phyloP scores from a whole-genome alignment of 2,113 vertebrate genomes.

The Actinemys pallida region DNA sequence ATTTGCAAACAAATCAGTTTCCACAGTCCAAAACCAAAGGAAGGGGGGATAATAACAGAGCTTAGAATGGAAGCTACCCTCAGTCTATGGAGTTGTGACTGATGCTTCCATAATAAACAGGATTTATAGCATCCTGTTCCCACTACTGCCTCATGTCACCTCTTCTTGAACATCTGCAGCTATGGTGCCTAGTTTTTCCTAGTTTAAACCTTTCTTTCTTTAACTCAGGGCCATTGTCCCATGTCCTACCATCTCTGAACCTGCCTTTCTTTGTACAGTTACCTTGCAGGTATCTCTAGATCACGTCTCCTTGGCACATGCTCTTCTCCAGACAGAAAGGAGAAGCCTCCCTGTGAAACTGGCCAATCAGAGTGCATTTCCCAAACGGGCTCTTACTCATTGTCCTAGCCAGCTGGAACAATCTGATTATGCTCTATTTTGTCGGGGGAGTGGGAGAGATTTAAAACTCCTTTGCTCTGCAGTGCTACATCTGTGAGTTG shows the following conservation, averaged over 20 bases:
- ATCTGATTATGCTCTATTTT: background rate
- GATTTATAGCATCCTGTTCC: background rate
- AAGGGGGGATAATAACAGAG: fast-evolving
- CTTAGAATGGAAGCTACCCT: background rate
- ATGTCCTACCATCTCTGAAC: fast-evolving
- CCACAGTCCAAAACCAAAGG: fast-evolving
- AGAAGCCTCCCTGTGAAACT: background rate
- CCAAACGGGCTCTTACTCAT: background rate
- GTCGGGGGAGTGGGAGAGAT: background rate
- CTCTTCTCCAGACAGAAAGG: background rate
- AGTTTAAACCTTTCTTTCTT: background rate
- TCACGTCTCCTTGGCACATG: fast-evolving
- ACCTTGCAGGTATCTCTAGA: fast-evolving
- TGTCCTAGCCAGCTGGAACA: background rate
- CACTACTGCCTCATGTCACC: fast-evolving
- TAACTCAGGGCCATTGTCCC: background rate
- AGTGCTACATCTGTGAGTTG: background rate
- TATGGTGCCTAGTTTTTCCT: background rate
- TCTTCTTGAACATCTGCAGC: too few species aligned
- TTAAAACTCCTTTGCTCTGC: background rate
- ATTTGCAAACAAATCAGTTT: background rate
- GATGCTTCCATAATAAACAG: fast-evolving
- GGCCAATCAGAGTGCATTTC: background rate
- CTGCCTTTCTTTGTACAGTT: fast-evolving
- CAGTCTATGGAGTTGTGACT: background rate